Percentiles rank a stretch among this genome's conserved stretches.
Conservation (phyloP, 2,888 invertebrate genomes). For the Orchesellides sinensis region DNA sequence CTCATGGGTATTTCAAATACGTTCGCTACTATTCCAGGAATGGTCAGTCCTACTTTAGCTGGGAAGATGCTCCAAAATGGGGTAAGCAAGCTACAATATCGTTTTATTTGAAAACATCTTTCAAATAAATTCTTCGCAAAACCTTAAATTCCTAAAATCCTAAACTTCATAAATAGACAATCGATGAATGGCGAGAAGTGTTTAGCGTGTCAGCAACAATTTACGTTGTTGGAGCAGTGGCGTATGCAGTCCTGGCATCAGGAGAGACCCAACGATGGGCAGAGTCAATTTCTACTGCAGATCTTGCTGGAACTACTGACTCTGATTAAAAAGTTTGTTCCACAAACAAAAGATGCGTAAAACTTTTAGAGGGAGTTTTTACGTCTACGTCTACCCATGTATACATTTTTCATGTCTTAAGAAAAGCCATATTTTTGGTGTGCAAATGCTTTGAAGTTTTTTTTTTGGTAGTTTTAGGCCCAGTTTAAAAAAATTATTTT, state of each 20-base stretch:
- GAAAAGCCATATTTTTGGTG: too few relatives aligned
- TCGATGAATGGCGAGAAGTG: constrained; percentile 89
- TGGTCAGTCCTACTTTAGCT: constrained; percentile 90
- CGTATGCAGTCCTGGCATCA: constrained; percentile 89
- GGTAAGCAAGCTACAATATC: constrained; percentile 78
- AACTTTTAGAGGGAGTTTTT: too few relatives aligned
- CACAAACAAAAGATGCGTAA: too few relatives aligned
- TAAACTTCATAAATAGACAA: constrained; percentile 78
- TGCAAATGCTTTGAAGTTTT: too few relatives aligned
- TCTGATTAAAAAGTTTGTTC: constrained; percentile 28
- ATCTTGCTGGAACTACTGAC: constrained; percentile 34
- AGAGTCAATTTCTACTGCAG: constrained; percentile 19
- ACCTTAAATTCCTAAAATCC: background rate
- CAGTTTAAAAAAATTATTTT: too few relatives aligned
- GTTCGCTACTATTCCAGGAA: constrained; percentile 93
- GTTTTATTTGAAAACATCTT: background rate
- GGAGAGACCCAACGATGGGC: constrained; percentile 92
- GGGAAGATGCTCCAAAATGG: constrained; percentile 86
- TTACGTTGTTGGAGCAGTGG: constrained; percentile 88
- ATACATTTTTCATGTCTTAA: too few relatives aligned
- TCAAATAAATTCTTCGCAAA: background rate
- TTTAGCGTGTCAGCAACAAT: constrained; percentile 91
- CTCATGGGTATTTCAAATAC: constrained; percentile 96
- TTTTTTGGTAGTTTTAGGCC: too few relatives aligned
- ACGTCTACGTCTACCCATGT: too few relatives aligned